Evolutionary conservation across 2,888 invertebrate species (phyloP).

Genomic region (Adelphocoris suturalis): DNA sequence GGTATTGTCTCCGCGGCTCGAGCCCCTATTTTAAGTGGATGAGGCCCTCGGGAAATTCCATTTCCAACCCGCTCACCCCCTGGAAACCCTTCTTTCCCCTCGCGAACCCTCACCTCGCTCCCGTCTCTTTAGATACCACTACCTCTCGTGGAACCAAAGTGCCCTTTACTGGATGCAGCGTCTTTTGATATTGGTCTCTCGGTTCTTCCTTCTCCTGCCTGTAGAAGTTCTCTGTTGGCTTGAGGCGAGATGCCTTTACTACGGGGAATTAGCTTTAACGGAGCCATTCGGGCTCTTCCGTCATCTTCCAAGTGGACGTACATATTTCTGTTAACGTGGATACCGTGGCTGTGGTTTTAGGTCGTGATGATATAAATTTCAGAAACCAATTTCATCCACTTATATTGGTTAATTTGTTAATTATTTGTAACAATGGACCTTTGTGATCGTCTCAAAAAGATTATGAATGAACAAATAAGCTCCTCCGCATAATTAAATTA

Average conservation of each 20-base stretch:
- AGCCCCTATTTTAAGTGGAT: conserved; percentile 57
- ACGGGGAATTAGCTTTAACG: background rate
- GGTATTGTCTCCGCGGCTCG: conserved; percentile 41
- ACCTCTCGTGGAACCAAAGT: conserved; percentile 12
- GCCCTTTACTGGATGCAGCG: conserved; percentile 26
- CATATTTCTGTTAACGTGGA: background rate
- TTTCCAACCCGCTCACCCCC: background rate
- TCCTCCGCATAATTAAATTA: too few relatives aligned
- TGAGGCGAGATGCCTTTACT: background rate
- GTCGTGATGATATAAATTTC: too few relatives aligned
- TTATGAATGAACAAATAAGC: too few relatives aligned
- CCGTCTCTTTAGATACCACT: conserved; percentile 3
- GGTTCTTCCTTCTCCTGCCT: background rate
- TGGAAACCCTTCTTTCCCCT: conserved; percentile 1
- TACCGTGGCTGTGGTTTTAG: too few relatives aligned
- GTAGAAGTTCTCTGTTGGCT: background rate
- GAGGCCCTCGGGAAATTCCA: conserved; percentile 55
- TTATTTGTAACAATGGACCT: too few relatives aligned
- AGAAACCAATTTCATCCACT: too few relatives aligned
- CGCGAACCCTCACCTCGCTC: background rate
- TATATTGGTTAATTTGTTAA: too few relatives aligned
- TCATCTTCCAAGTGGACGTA: background rate
- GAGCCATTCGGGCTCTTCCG: background rate
- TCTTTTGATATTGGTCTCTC: background rate
- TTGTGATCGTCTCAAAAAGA: too few relatives aligned